Conservation (phyloP, 2,797 vertebrate species). For the Philypnodon macrostomus region DNA sequence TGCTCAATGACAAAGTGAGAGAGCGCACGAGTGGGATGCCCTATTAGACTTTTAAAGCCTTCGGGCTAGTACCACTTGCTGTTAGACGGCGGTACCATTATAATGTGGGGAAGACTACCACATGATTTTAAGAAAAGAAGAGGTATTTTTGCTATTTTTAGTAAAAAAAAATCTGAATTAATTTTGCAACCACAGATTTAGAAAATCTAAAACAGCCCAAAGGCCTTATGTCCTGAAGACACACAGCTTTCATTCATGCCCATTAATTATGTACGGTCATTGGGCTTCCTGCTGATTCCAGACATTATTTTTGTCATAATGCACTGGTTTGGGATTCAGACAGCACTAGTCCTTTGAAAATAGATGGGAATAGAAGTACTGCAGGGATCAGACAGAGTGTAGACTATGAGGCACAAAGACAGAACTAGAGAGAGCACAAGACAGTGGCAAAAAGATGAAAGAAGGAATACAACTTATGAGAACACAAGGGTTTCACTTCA, state of each 20-base stretch:
- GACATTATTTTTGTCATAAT: slow-evolving; percentile 23
- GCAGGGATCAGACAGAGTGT: slow-evolving; percentile 20
- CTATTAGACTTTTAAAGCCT: too few species aligned
- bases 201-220: neutral
- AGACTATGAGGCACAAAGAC: slow-evolving; percentile 21
- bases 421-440: slow-evolving; percentile 23
- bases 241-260: too few species aligned
- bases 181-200: neutral
- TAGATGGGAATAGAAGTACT: slow-evolving; percentile 21
- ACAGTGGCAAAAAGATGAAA: slow-evolving; percentile 19
- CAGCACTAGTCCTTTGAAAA: slow-evolving; percentile 42
- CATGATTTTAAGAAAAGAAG: too few species aligned
- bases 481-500: slow-evolving; percentile 39
- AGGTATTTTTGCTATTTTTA: too few species aligned
- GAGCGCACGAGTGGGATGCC: too few species aligned
- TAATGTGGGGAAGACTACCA: too few species aligned
- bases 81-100: too few species aligned
- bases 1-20: too few species aligned
- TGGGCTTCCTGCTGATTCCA: slow-evolving; percentile 45
- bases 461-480: slow-evolving; percentile 25
- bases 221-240: too few species aligned
- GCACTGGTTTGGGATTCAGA: slow-evolving; percentile 49
- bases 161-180: too few species aligned
- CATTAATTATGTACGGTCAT: slow-evolving; percentile 1
- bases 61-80: too few species aligned